Percentiles rank a stretch among this genome's conserved stretches.
phyloP scores from a whole-genome alignment of 2,113 vertebrate genomes.

The Suncus etruscus region DNA sequence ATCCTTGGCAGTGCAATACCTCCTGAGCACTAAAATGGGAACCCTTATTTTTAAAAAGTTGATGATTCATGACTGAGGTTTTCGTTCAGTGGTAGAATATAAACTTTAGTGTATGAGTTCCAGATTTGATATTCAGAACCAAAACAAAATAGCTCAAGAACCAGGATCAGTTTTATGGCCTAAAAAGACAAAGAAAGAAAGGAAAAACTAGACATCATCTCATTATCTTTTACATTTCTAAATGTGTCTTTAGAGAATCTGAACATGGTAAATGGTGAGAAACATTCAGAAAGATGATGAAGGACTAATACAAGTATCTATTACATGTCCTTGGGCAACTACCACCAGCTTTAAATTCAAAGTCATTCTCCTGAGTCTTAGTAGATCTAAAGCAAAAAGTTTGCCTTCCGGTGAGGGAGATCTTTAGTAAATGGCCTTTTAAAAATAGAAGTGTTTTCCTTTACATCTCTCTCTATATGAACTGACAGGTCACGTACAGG shows the following conservation, averaged over 20 bases:
- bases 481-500: conserved; percentile 35
- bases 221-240: neutral
- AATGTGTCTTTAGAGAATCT: conserved; percentile 3
- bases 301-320: neutral
- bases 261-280: neutral
- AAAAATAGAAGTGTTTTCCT: conserved; percentile 70
- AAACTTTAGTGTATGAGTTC: too few species aligned
- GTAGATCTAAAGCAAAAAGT: conserved; percentile 28
- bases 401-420: conserved; percentile 18
- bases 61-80: too few species aligned
- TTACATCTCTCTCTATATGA: conserved; percentile 54
- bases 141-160: too few species aligned
- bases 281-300: neutral
- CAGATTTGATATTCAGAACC: too few species aligned
- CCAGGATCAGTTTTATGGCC: too few species aligned
- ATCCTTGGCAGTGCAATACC: too few species aligned
- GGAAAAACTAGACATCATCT: neutral
- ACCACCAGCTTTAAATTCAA: conserved; percentile 24
- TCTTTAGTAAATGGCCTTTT: conserved; percentile 65
- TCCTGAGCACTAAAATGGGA: too few species aligned
- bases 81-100: too few species aligned
- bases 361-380: conserved; percentile 18
- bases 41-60: too few species aligned
- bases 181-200: neutral
- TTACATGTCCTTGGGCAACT: neutral